These are phyloP conservation scores for Halichoerus grypus DNA, from an alignment of 2,113 vertebrate species.

Conservation along the genomic window DNA sequence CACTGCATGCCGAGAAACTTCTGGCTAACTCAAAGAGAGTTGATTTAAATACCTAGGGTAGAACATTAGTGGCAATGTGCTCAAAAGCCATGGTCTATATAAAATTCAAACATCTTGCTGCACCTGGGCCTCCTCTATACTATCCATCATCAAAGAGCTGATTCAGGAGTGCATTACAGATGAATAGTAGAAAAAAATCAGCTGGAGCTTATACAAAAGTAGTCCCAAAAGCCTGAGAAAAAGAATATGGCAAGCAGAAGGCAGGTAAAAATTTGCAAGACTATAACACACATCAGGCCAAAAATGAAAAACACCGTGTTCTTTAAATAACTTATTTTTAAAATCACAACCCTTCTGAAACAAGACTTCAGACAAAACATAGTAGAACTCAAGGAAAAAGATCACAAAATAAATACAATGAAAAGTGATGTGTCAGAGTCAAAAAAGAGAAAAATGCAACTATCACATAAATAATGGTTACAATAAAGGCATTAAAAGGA, in stretches of 20 bases:
- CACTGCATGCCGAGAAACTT: background rate
- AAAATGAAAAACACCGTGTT: background rate
- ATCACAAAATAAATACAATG: background rate
- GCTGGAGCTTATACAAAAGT: background rate
- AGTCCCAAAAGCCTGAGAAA: conserved; percentile 28
- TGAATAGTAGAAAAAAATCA: background rate
- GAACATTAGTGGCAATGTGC: background rate
- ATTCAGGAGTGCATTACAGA: background rate
- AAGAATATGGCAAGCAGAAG: background rate
- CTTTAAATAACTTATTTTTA: background rate
- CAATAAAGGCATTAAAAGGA: background rate
- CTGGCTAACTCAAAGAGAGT: background rate
- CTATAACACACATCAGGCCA: background rate
- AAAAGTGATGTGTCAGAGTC: background rate
- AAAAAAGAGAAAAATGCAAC: background rate
- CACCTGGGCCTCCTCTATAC: background rate
- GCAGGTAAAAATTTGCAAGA: background rate
- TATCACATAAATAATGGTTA: background rate
- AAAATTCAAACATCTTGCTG: background rate
- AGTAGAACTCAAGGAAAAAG: background rate
- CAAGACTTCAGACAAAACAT: background rate
- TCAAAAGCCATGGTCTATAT: background rate
- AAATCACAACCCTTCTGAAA: background rate
- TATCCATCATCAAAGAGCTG: background rate
- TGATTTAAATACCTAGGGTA: background rate